Evolutionary conservation across 2,797 vertebrate genomes (phyloP), one percentile per base, ranked within the genome.

Genomic region (Nothura maculosa): DNA sequence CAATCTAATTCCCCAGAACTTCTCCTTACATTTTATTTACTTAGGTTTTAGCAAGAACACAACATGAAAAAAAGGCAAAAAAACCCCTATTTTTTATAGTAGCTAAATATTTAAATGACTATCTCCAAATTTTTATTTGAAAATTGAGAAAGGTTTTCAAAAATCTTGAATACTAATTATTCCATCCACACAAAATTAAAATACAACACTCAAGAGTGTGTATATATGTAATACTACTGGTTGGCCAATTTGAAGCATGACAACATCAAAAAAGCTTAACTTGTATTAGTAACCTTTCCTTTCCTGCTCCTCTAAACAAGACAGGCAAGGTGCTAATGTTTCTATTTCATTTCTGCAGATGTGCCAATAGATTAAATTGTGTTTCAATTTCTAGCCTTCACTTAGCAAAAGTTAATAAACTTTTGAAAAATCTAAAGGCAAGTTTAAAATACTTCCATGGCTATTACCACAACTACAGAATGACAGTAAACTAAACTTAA

Each of bases 101-200:
- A 70, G 27, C 22, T 64, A 18, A 57, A 63, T 19, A 34, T 32
- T 58, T 70, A 63, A 89, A 74, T 4, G 70, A 12, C 52, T 6
- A 10, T 42, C 17, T 77, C 74, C 2, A 0, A 74, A 74, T 9
- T 67, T 67, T 88, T 57, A 89, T 42, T 36, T 32, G 69, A 70
- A 70, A 28, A 22, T 63, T 82, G 30, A 85, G 24, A 70, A 94
- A 92, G 87, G 24, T 22, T 27, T 88, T 77, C 8, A 6, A 20
- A 63, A 66, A 70, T 74, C 27, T 82, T 88, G 9, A 90, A 67
- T 83, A 55, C 0, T 0, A 15, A 80, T 25, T 16, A 79, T 72
- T 17, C 20, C 7, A 24, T 38, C 77, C 54, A 87, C 52, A 77
- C 15, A 13, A 54, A 81, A 21, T 16, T 36, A 85, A 91, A 93